Evolutionary conservation across 2,888 invertebrate genomes (phyloP).

Genomic region (Zaprionus obscuricornis): DNA sequence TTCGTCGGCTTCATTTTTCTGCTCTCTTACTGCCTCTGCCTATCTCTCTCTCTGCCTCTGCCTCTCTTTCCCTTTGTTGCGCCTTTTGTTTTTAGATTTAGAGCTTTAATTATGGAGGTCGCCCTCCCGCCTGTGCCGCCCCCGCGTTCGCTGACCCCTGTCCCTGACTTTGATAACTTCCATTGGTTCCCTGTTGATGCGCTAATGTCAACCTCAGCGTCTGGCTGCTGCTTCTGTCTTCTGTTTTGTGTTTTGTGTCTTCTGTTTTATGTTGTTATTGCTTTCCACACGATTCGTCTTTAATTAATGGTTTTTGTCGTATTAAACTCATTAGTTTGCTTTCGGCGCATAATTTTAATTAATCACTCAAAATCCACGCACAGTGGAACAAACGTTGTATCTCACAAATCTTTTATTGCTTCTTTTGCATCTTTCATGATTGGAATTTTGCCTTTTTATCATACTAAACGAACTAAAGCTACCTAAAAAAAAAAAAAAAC

Average conservation of each 20-base stretch:
- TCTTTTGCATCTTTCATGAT: too few species aligned
- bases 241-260: slow-evolving; percentile 30
- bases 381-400: slow-evolving; percentile 14
- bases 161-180: too few species aligned
- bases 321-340: slow-evolving; percentile 80
- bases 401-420: background rate
- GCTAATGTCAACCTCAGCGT: slow-evolving; percentile 58
- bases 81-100: slow-evolving; percentile 56
- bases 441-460: slow-evolving; percentile 47
- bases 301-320: slow-evolving; percentile 74
- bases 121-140: slow-evolving; percentile 15
- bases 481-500: slow-evolving; percentile 51
- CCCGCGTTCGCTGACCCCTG: background rate
- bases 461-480: slow-evolving; percentile 65
- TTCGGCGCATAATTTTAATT: slow-evolving; percentile 75
- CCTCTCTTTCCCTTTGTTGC: too few species aligned
- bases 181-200: slow-evolving; percentile 57
- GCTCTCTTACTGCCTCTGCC: too few species aligned
- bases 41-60: too few species aligned
- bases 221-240: slow-evolving; percentile 13
- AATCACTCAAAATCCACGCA: slow-evolving; percentile 74
- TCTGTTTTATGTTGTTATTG: too few species aligned
- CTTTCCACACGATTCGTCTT: slow-evolving; percentile 48
- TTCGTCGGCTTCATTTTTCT: slow-evolving; percentile 39
- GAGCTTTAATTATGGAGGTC: slow-evolving; percentile 75